A percentile compares a stretch with the other conserved stretches of the same genome.
These are phyloP conservation scores for Drosophila pachea DNA, from an alignment of 1,140 invertebrate species.

Conservation along the genomic window DNA sequence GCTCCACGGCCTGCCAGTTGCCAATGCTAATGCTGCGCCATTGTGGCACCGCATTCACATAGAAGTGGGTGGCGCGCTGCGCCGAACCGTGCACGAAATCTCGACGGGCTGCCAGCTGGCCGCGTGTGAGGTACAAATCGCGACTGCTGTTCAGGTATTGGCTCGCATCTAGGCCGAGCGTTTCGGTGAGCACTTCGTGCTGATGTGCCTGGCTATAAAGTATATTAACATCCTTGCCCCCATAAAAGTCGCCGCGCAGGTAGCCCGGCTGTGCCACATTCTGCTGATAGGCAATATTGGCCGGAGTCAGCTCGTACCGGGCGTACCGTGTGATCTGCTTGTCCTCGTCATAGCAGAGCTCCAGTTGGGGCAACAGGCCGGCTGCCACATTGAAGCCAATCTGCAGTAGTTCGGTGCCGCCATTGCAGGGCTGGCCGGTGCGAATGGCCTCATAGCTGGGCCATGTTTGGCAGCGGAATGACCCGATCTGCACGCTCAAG, in stretches of 20 bases:
- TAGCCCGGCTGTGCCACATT: slow-evolving; percentile 64
- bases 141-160: slow-evolving; percentile 68
- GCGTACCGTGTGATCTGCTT: slow-evolving; percentile 57
- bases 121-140: slow-evolving; percentile 80
- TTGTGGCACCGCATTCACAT: slow-evolving; percentile 82
- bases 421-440: slow-evolving; percentile 44
- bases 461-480: slow-evolving; percentile 62
- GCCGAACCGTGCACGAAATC: slow-evolving; percentile 83
- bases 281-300: slow-evolving; percentile 58
- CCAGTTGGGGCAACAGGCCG: slow-evolving; percentile 54
- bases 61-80: slow-evolving; percentile 83
- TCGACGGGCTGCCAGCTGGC: slow-evolving; percentile 83
- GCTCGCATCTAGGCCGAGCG: slow-evolving; percentile 50
- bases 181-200: slow-evolving; percentile 26
- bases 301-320: slow-evolving; percentile 53
- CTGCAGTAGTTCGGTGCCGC: slow-evolving; percentile 54
- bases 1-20: slow-evolving; percentile 82
- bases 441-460: slow-evolving; percentile 62
- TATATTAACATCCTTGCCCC: slow-evolving; percentile 55
- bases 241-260: slow-evolving; percentile 57
- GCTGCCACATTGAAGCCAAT: slow-evolving; percentile 64
- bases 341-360: slow-evolving; percentile 57
- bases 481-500: slow-evolving; percentile 20
- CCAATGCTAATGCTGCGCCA: slow-evolving; percentile 84
- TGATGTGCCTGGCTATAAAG: slow-evolving; percentile 57